phyloP scores from a whole-genome alignment of 2,888 invertebrate genomes.

The Nebria salina region DNA sequence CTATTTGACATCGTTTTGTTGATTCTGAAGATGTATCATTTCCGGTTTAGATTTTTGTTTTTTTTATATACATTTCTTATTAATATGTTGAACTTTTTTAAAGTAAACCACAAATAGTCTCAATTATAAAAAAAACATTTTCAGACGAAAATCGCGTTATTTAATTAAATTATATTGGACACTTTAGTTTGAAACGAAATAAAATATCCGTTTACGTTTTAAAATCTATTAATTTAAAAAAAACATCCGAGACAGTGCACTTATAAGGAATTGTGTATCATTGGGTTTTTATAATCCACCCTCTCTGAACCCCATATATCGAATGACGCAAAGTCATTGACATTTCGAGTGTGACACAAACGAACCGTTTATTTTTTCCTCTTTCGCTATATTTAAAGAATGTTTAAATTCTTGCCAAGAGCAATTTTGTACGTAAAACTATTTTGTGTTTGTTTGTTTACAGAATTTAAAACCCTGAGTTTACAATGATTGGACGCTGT shows the following conservation, averaged over 20 bases:
- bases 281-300: background rate
- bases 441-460: conserved; percentile 14
- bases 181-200: no score
- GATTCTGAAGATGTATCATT: no score
- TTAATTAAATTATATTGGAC: no score
- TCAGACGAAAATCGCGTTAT: no score
- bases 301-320: background rate
- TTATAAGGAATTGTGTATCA: background rate
- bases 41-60: no score
- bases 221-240: background rate
- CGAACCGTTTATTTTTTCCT: background rate
- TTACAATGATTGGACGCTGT: conserved; percentile 37
- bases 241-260: background rate
- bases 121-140: no score
- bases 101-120: no score
- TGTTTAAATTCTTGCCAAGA: background rate
- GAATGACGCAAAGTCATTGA: background rate
- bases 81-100: no score
- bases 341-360: background rate
- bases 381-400: background rate
- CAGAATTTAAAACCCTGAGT: conserved; percentile 36
- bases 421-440: background rate
- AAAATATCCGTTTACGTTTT: no score
- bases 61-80: no score
- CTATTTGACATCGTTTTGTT: no score